Evolutionary conservation across 2,113 vertebrate species (phyloP).

Genomic region (Smithornis capensis): DNA sequence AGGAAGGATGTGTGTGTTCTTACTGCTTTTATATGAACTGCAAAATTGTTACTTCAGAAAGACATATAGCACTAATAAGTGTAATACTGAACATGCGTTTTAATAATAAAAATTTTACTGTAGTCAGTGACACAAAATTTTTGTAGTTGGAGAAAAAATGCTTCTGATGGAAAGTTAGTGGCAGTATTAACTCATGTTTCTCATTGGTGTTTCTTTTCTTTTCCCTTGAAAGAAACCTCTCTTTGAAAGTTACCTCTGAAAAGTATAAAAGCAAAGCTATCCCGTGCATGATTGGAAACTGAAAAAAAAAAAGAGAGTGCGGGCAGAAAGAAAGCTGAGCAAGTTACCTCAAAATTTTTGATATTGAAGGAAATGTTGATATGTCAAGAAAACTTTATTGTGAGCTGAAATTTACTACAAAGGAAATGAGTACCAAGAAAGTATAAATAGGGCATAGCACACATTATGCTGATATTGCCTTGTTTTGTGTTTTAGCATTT

Average conservation of each 20-base stretch:
- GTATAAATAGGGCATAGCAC: background rate
- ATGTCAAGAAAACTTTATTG: background rate
- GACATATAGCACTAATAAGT: background rate
- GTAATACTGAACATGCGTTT: background rate
- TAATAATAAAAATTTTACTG: background rate
- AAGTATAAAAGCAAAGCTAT: background rate
- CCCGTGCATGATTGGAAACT: background rate
- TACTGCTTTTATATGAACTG: background rate
- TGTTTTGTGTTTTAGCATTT: background rate
- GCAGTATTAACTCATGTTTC: background rate
- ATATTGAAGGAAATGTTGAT: background rate
- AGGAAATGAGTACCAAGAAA: background rate
- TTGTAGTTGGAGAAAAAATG: background rate
- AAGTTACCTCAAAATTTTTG: background rate
- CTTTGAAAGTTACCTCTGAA: background rate
- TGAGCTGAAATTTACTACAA: background rate
- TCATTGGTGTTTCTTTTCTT: background rate
- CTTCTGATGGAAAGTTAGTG: background rate
- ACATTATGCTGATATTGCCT: background rate
- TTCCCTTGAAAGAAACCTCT: background rate
- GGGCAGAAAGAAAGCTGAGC: background rate
- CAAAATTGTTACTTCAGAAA: background rate
- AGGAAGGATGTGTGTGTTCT: background rate
- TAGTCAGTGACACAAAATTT: background rate
- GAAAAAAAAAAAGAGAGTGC: accelerated